Evolutionary conservation across 2,888 invertebrate species (phyloP), one percentile per base, ranked within the genome.

Genomic region (Germaria angustata): DNA sequence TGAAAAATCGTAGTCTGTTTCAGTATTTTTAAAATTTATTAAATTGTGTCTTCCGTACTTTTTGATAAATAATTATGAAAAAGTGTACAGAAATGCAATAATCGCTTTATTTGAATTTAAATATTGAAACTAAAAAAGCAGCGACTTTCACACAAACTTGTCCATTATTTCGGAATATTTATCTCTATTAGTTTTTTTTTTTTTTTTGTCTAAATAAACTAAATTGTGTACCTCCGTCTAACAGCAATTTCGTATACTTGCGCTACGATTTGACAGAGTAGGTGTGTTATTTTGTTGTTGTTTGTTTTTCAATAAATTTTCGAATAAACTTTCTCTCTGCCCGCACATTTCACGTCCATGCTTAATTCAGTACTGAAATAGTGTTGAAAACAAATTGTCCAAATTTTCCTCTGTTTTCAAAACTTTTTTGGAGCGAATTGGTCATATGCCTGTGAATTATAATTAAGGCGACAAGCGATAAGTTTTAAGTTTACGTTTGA

Each of bases 361-460:
- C 53, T 73, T 68, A 34, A 61, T 49, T 68, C 36, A 57, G 57
- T 69, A 82, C 84, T 82, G 73, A 78, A 78, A 36, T 32, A 46
- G 55, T 46, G 15, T 32, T 57, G 41, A 80, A 83, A 73, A 59
- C 65, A 36, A 51, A 39, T 77, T 72, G 69, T 83, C 83, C 83
- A 83, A 83, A 83, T 83, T 80, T 68, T 83, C 68, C 63, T 77
- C 66, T 53, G 8, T 39, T 66, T 78, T 78, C 34, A 32, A 71
- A 44, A 68, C 53, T 57, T 55, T 71, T 72, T 72, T 72, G 77
- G 72, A 72, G 59, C 61, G 24, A 59, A 59, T 15, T 28, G 1
- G 51, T 6, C 22, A 53, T 11, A 32, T n/a, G 11, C 0, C 6
- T n/a, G 1, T 28, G 1, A 61, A 51, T 20, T 51, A 28, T 6